Evolutionary conservation across 1,140 invertebrate genomes (phyloP), one percentile per base, ranked within the genome.

Genomic region (Vanessa tameamea): DNA sequence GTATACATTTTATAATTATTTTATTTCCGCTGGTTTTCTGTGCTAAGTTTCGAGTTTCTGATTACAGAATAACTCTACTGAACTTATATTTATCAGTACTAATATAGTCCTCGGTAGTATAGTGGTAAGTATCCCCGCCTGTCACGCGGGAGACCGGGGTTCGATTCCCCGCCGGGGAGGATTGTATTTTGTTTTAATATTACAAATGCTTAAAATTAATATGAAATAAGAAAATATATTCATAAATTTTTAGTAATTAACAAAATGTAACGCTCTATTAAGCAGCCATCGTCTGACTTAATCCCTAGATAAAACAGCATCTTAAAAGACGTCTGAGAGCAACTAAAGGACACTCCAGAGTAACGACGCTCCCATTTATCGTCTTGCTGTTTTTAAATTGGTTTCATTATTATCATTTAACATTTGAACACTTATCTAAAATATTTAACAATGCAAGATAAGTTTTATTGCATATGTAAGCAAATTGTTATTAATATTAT

Each of bases 111-210:
- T 68, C 66, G 66, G 66, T 81, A 81, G 81, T 81, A 81, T 82
- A 82, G 79, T 82, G 79, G 81, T 82, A 61, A 82, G 79, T 82
- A 82, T 82, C 81, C 81, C 79, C 79, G 77, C 78, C 80, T 82
- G 78, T 79, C 79, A 81, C 81, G 77, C 77, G 81, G 81, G 81
- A 79, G 81, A 82, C 79, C 78, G 79, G 83, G 82, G 85, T 87
- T 87, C 85, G 85, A 87, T 85, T 85, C 81, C 82, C 84, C 84
- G 84, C 84, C 82, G 81, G 76, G 53, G 67, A 75, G 57, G 26
- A 31, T 4, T 4, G 6, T 31, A 31, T 16, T 20, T 11, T 20
- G 20, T 55, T 55, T 50, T 50, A 50, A 14, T 50, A 50, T 14
- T 50, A 0, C 12, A 23, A 23, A 16, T 20, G 15, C 20, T 20